These are phyloP conservation scores for Sinopyrophorus schimmeli DNA, from an alignment of 2,888 invertebrate species.

Conservation along the genomic window DNA sequence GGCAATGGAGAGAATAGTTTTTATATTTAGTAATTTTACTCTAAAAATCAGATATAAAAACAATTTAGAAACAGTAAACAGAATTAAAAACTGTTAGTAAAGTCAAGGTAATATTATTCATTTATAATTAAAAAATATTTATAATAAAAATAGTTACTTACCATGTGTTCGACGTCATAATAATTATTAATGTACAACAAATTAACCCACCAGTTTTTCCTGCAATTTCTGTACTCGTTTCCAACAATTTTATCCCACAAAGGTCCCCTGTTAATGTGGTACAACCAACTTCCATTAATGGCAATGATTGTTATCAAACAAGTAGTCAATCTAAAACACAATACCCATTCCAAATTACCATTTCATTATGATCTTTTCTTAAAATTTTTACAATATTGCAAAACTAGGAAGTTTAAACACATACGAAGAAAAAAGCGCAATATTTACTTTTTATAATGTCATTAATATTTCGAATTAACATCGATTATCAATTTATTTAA, in stretches of 20 bases:
- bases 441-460: neutral
- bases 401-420: too few relatives aligned
- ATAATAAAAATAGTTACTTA: too few relatives aligned
- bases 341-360: too few relatives aligned
- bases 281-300: constrained; percentile 40
- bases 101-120: too few relatives aligned
- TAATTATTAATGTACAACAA: constrained; percentile 43
- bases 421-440: too few relatives aligned
- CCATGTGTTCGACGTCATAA: constrained; percentile 40
- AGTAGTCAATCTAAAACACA: constrained; percentile 42
- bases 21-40: too few relatives aligned
- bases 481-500: neutral
- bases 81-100: too few relatives aligned
- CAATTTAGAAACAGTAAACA: too few relatives aligned
- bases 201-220: constrained; percentile 45
- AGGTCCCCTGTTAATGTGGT: constrained; percentile 41
- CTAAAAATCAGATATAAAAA: too few relatives aligned
- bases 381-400: too few relatives aligned
- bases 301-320: constrained; percentile 36
- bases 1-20: too few relatives aligned
- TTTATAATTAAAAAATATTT: too few relatives aligned
- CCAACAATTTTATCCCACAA: constrained; percentile 41
- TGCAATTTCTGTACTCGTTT: constrained; percentile 40
- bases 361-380: neutral
- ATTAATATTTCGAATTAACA: neutral